Conservation (phyloP, 2,888 invertebrate genomes). For the Drosophila pseudotalamancana region DNA sequence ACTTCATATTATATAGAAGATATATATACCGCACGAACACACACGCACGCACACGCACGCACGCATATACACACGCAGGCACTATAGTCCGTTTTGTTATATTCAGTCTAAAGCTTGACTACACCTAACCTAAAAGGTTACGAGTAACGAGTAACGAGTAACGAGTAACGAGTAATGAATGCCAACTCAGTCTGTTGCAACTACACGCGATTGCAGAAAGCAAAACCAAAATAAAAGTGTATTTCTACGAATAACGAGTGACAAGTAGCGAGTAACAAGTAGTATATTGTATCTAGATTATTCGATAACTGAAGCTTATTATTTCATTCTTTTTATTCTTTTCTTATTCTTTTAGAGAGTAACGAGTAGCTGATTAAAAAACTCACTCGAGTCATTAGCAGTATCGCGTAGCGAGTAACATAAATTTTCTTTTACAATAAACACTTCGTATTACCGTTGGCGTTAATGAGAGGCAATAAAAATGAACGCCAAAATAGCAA, state of each 20-base stretch:
- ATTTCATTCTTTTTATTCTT: too few relatives aligned
- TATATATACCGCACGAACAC: slow-evolving; percentile 12
- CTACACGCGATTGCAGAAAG: background rate
- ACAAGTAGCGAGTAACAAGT: background rate
- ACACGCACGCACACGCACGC: slow-evolving; percentile 36
- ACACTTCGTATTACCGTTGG: too few relatives aligned
- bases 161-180: slow-evolving; percentile 2
- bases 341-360: too few relatives aligned
- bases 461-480: too few relatives aligned
- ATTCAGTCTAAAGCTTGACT: slow-evolving; percentile 23
- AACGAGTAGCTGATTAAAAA: too few relatives aligned
- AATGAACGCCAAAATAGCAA: too few relatives aligned
- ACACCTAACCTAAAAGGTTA: slow-evolving; percentile 1
- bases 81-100: slow-evolving; percentile 47
- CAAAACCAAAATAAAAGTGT: background rate
- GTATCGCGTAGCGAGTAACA: too few relatives aligned
- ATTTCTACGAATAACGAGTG: background rate
- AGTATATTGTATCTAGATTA: too few relatives aligned
- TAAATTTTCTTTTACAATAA: too few relatives aligned
- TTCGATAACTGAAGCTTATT: too few relatives aligned
- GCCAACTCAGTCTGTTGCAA: background rate
- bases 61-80: slow-evolving; percentile 59
- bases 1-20: slow-evolving; percentile 11
- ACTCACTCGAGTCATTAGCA: too few relatives aligned
- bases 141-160: slow-evolving; percentile 12